phyloP scores from a whole-genome alignment of 1,140 invertebrate genomes.

The Linepithema humile region DNA sequence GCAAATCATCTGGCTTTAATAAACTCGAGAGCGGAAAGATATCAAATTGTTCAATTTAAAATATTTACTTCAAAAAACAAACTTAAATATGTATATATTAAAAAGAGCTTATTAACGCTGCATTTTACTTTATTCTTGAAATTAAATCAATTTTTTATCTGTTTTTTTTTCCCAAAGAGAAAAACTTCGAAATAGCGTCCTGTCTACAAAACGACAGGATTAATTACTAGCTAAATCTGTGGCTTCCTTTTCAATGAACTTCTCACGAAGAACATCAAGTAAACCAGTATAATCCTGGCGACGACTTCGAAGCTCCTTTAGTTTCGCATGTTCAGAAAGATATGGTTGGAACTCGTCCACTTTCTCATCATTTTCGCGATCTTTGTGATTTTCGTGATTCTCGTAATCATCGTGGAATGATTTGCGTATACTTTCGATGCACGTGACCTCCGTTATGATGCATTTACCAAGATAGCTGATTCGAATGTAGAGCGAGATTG shows the following conservation, averaged over 20 bases:
- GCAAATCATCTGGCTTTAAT: background rate
- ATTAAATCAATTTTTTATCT: background rate
- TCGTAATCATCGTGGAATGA: slow-evolving; percentile 66
- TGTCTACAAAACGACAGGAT: background rate
- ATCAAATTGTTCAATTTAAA: background rate
- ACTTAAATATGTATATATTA: background rate
- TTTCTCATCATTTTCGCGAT: too few species aligned
- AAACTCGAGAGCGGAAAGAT: background rate
- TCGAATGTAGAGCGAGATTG: slow-evolving; percentile 71
- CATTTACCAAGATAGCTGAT: slow-evolving; percentile 76
- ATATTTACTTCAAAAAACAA: background rate
- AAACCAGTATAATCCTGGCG: slow-evolving; percentile 53
- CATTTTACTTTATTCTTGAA: background rate
- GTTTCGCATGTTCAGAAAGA: slow-evolving; percentile 68
- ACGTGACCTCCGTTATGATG: slow-evolving; percentile 75
- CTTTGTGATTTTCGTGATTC: too few species aligned
- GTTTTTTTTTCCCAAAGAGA: background rate
- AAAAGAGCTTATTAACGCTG: background rate
- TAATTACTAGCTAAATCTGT: background rate
- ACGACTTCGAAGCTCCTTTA: slow-evolving; percentile 53
- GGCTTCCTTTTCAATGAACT: background rate
- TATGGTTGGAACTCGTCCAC: slow-evolving; percentile 68
- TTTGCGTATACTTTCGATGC: background rate
- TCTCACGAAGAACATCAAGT: slow-evolving; percentile 5
- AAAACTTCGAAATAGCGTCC: background rate